Base-by-base conservation (phyloP, 1,140 invertebrate genomes). In the Orius laevigatus region DNA sequence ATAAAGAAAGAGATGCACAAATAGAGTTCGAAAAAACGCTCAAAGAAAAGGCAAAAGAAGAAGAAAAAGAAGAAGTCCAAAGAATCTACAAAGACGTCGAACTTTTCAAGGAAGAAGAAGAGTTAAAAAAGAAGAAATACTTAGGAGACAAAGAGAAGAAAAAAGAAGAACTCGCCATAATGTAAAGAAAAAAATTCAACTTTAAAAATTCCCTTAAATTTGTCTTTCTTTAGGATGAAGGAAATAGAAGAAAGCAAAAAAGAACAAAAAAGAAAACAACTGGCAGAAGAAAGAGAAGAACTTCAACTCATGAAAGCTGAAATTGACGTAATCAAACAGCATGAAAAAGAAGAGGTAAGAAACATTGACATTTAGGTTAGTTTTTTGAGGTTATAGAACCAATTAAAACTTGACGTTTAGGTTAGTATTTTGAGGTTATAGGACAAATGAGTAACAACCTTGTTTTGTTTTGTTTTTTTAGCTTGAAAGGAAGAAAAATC, bases 1-100 rank as follows among this genome's bases (percentile, higher is more conserved):
- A 53, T 14, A 46, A 49, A 47, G 48, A 49, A 49, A 46, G 53
- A 12, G 20, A 50, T 47, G 48, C 45, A 32, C 56, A 57, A 42
- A 38, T 52, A 10, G 51, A 51, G 43, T 55, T 55, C 34, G 42
- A 55, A 14, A 46, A 55, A 35, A 53, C 50, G 45, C 9, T 57
- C 6, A 55, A 51, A 51, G 41, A 55, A 48, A 50, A 49, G 5
- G 53, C 53, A 18, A 34, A 49, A 12, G 46, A 55, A 36, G 49
- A 50, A 44, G 49, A 53, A 50, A 50, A 32, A 8, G 36, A 50
- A 44, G 51, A 56, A 47, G 55, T 46, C 3, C 34, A 45, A 14
- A 50, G 31, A 15, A 49, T 56, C 31, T 49, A 36, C 16, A 15
- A 31, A 34, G 53, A 57, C 38, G 51, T 34, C 2, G 48, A 55